Conservation (phyloP, 2,888 invertebrate genomes). For the Podabrus alpinus region DNA sequence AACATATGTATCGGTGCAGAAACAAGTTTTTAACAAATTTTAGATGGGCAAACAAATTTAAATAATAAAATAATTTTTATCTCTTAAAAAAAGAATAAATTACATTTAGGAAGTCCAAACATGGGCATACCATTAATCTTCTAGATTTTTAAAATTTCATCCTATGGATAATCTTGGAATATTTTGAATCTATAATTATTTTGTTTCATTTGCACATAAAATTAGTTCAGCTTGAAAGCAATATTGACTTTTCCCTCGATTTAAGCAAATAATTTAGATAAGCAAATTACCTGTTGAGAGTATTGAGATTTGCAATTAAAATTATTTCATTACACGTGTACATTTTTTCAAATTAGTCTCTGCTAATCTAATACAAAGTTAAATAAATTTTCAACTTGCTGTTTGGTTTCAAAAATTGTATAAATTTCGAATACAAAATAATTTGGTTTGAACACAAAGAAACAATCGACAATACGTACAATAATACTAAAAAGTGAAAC, state of each 20-base stretch:
- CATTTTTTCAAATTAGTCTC: background rate
- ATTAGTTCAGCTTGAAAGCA: background rate
- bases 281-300: background rate
- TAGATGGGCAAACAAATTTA: background rate
- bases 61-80: background rate
- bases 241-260: background rate
- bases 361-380: background rate
- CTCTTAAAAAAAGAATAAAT: background rate
- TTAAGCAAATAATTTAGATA: background rate
- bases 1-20: background rate
- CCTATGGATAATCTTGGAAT: background rate
- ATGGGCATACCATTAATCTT: background rate
- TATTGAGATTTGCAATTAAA: background rate
- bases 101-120: background rate
- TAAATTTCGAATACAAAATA: background rate
- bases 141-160: background rate
- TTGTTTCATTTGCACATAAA: background rate
- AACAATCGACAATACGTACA: background rate
- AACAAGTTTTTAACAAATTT: background rate
- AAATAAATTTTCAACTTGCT: too few species aligned
- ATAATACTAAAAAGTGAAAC: background rate
- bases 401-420: too few species aligned
- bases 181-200: background rate
- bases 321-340: background rate
- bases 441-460: background rate